Evolutionary conservation across 2,797 vertebrate genomes (phyloP).

Genomic region (Sebastes oblongus): DNA sequence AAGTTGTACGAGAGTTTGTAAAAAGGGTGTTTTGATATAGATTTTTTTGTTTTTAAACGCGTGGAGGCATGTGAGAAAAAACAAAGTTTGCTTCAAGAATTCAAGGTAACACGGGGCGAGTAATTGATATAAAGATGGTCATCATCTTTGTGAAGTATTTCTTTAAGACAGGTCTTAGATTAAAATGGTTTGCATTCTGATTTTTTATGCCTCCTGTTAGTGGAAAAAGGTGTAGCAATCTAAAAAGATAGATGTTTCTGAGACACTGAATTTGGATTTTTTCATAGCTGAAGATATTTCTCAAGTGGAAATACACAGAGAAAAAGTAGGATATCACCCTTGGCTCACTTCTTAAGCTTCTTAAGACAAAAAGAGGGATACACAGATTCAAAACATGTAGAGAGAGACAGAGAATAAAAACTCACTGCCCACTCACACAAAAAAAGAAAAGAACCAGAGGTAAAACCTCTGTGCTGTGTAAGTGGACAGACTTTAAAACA

Average conservation of each 20-base stretch:
- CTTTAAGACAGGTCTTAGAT: not conserved
- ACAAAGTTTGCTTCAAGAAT: not conserved
- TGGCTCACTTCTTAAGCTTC: not conserved
- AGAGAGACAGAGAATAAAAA: not conserved
- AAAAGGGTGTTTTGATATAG: no score
- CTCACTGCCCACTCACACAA: not conserved
- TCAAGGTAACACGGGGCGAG: not conserved
- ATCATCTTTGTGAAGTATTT: fast-evolving
- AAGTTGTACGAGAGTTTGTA: not conserved
- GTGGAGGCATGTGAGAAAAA: not conserved
- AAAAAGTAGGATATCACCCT: no score
- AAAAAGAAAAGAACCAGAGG: not conserved
- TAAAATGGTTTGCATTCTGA: not conserved
- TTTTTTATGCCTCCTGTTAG: not conserved
- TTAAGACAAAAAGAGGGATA: not conserved
- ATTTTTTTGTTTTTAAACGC: not conserved
- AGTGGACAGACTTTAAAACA: not conserved
- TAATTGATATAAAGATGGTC: not conserved
- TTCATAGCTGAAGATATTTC: not conserved
- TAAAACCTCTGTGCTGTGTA: not conserved
- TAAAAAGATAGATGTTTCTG: not conserved
- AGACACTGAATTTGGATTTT: not conserved
- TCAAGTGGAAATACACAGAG: not conserved
- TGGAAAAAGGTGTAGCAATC: not conserved
- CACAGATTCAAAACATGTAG: not conserved